phyloP scores from a whole-genome alignment of 2,797 vertebrate genomes.

The Chromobotia macracanthus region DNA sequence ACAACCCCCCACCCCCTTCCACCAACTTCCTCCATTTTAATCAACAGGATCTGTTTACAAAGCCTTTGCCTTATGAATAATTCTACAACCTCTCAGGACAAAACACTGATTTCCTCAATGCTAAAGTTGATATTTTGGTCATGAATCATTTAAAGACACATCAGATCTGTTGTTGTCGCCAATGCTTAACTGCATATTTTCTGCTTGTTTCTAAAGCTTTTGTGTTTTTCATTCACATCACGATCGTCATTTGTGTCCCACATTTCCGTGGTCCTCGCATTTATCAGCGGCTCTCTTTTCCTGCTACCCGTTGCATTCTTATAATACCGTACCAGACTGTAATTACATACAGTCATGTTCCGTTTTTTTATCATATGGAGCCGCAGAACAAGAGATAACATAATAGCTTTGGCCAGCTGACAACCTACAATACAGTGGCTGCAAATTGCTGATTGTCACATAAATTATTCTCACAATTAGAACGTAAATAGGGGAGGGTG shows the following conservation, averaged over 20 bases:
- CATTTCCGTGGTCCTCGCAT: constrained; percentile 1
- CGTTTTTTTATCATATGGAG: constrained; percentile 57
- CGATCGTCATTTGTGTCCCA: constrained; percentile 5
- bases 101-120: constrained; percentile 69
- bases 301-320: constrained; percentile 45
- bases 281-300: constrained; percentile 15
- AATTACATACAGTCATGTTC: constrained; percentile 52
- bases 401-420: constrained; percentile 58
- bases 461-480: constrained; percentile 61
- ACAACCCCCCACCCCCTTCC: constrained; percentile 14
- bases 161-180: constrained; percentile 1
- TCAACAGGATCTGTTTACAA: constrained; percentile 62
- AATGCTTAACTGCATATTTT: constrained; percentile 22
- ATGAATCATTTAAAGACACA: constrained; percentile 51
- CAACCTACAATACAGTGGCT: constrained; percentile 56
- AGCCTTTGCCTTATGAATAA: constrained; percentile 72
- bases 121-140: constrained; percentile 67
- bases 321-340: constrained; percentile 37
- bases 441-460: constrained; percentile 60
- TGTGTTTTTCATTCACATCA: constrained; percentile 33
- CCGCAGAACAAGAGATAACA: constrained; percentile 56
- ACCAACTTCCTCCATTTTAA: constrained; percentile 57
- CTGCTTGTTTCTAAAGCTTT: constrained; percentile 16
- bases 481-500: constrained; percentile 59
- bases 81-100: constrained; percentile 72